Conservation (phyloP, 2,888 invertebrate genomes). For the Trichogramma dendrolimi region DNA sequence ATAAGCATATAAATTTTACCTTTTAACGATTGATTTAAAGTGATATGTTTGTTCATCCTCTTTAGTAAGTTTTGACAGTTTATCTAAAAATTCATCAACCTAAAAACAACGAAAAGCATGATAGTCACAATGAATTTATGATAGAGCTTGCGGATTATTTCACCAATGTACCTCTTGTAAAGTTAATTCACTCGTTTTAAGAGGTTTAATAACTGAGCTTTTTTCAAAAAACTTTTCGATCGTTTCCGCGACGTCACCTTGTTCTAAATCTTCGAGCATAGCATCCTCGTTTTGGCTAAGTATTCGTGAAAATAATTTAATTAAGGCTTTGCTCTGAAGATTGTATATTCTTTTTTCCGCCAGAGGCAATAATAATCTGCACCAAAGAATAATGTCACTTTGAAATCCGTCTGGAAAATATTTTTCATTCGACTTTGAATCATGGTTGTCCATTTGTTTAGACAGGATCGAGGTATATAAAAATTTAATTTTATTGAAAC, state of each 20-base stretch:
- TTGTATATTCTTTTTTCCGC: slow-evolving; percentile 84
- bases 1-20: slow-evolving; percentile 36
- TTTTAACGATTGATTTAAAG: slow-evolving; percentile 68
- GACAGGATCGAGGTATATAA: too few relatives aligned
- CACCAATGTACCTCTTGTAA: slow-evolving; percentile 58
- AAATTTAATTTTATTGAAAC: too few relatives aligned
- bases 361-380: slow-evolving; percentile 77
- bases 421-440: too few relatives aligned
- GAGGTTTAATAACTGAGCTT: slow-evolving; percentile 60
- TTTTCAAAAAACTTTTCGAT: slow-evolving; percentile 71
- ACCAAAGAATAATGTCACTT: slow-evolving; percentile 76
- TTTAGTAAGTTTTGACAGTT: slow-evolving; percentile 71
- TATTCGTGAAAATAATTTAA: slow-evolving; percentile 82
- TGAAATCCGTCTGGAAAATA: slow-evolving; percentile 61
- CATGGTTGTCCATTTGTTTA: too few relatives aligned
- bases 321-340: slow-evolving; percentile 84
- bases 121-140: neutral
- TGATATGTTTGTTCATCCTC: slow-evolving; percentile 83
- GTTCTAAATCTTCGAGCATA: slow-evolving; percentile 82
- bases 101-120: slow-evolving; percentile 21
- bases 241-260: slow-evolving; percentile 88
- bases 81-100: slow-evolving; percentile 71
- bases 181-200: slow-evolving; percentile 65
- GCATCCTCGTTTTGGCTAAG: slow-evolving; percentile 69
- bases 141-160: neutral